Percentiles rank a stretch among this genome's conserved stretches.
Conservation (phyloP, 2,113 vertebrate species). For the Sapajus apella region DNA sequence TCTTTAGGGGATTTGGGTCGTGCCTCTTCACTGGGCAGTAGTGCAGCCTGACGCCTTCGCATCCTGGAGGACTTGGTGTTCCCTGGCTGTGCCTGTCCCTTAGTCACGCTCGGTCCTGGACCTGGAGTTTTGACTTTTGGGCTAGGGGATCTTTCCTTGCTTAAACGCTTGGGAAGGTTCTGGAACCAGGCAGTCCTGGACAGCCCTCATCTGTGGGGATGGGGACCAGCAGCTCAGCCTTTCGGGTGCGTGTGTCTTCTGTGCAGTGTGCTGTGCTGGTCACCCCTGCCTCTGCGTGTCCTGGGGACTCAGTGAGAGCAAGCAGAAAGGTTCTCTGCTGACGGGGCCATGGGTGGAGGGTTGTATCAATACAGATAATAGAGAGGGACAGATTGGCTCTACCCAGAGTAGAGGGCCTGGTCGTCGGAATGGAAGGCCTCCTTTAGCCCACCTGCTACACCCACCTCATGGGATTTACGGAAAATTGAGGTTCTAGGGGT, state of each 20-base stretch:
- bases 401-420: neutral
- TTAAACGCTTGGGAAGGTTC: neutral
- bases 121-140: neutral
- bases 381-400: neutral
- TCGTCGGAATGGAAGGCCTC: neutral
- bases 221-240: neutral
- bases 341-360: rapidly evolving
- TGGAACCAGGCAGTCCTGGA: neutral
- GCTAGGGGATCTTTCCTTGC: neutral
- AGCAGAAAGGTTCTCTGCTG: neutral
- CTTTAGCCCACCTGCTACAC: neutral
- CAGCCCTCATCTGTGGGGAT: neutral
- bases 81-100: no score
- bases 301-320: neutral
- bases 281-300: neutral
- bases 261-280: neutral
- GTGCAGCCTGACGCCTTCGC: neutral
- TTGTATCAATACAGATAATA: rapidly evolving
- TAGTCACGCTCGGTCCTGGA: neutral
- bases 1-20: constrained; percentile 14
- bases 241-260: neutral
- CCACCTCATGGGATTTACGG: neutral
- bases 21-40: neutral
- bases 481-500: neutral
- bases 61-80: neutral